Percentiles rank a stretch among this genome's conserved stretches.
phyloP scores from a whole-genome alignment of 2,113 vertebrate species.

The Pipa parva region DNA sequence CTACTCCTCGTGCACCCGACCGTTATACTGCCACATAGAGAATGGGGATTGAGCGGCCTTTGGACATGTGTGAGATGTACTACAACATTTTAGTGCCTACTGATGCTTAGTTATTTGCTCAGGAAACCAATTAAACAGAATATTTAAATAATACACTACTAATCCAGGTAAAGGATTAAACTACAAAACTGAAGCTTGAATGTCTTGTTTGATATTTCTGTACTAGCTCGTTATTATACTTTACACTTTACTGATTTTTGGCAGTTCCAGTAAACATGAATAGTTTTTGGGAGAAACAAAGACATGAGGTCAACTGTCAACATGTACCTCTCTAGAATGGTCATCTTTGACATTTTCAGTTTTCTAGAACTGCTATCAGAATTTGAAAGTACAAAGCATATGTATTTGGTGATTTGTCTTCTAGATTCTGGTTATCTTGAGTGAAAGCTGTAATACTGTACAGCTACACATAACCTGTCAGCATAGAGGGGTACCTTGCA shows the following conservation, averaged over 20 bases:
- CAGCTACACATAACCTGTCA: constrained; percentile 47
- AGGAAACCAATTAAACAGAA: constrained; percentile 14
- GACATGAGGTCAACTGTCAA: constrained; percentile 45
- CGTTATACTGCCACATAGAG: no score
- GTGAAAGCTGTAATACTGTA: constrained; percentile 48
- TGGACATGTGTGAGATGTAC: no score
- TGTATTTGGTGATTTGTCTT: constrained; percentile 48
- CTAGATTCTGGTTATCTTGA: constrained; percentile 46
- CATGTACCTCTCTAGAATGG: constrained; percentile 49
- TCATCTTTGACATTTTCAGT: constrained; percentile 30
- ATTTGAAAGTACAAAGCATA: constrained; percentile 49
- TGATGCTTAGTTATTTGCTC: no score
- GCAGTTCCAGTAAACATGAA: constrained; percentile 44
- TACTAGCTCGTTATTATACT: constrained; percentile 44
- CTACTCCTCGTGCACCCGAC: no score
- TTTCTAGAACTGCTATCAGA: constrained; percentile 44
- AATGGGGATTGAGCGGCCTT: no score
- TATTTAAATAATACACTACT: background rate
- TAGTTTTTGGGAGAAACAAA: constrained; percentile 34
- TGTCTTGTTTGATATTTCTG: constrained; percentile 31
- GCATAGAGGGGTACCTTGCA: constrained; percentile 45
- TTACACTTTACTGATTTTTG: constrained; percentile 38
- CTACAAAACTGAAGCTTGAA: background rate
- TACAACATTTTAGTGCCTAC: no score
- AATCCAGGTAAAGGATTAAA: background rate